These are phyloP conservation scores for Rhodeus uyekii DNA, from an alignment of 2,797 vertebrate genomes.

Conservation along the genomic window DNA sequence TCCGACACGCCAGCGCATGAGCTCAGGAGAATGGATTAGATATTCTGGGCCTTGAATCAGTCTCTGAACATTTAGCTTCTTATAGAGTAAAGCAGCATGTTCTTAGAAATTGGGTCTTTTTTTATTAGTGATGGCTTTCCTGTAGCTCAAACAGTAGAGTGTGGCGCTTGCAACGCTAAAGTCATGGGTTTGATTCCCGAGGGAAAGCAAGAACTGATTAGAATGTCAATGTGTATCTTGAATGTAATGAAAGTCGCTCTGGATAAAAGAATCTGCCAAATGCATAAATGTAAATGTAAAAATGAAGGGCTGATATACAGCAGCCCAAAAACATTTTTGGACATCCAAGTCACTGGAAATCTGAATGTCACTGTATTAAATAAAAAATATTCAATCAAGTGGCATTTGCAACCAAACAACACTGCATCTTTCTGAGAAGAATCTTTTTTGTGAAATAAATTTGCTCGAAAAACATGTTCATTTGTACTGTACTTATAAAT, in stretches of 20 bases:
- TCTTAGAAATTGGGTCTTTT: constrained; percentile 1
- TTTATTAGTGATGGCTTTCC: no score
- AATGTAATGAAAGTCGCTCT: no score
- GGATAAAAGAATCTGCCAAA: no score
- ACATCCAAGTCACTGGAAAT: background rate
- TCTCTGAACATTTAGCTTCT: background rate
- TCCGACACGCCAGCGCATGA: background rate
- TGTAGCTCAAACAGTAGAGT: no score
- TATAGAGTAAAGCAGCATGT: background rate
- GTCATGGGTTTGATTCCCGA: no score
- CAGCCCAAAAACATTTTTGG: background rate
- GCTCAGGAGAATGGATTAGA: constrained; percentile 29
- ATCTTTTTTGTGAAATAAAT: background rate
- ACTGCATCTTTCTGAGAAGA: background rate
- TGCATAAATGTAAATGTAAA: no score
- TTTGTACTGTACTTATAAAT: background rate
- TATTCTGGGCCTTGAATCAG: constrained; percentile 15
- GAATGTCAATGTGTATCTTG: no score
- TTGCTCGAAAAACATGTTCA: background rate
- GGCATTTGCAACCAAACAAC: background rate
- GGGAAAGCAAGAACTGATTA: no score
- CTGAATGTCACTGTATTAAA: background rate
- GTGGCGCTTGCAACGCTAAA: no score
- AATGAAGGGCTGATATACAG: background rate
- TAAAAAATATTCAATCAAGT: background rate